Percentiles rank a stretch among this genome's conserved stretches.
phyloP scores from a whole-genome alignment of 2,888 invertebrate species.

The Megastigmus dorsalis region DNA sequence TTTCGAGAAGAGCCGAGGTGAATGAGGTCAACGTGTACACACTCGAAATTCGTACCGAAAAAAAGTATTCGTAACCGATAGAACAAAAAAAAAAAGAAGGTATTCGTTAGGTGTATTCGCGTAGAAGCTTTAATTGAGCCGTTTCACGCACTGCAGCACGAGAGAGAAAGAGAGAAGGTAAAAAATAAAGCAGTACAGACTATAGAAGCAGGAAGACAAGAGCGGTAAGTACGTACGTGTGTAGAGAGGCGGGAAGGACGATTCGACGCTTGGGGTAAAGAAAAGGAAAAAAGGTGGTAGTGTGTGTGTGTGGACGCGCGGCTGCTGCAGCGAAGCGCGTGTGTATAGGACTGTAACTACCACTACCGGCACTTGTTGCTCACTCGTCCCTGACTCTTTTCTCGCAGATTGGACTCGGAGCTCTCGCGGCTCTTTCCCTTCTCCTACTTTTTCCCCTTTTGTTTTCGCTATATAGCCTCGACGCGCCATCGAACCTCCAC shows the following conservation, averaged over 20 bases:
- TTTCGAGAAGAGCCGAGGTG: no score
- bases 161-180: neutral
- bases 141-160: slow-evolving; percentile 31
- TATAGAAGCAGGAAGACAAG: slow-evolving; percentile 1
- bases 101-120: no score
- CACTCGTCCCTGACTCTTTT: slow-evolving; percentile 16
- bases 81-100: no score
- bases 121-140: slow-evolving; percentile 52
- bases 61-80: no score
- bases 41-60: no score
- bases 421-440: neutral
- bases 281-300: no score
- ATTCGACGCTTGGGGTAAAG: neutral
- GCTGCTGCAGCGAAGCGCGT: neutral
- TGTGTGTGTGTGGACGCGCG: neutral
- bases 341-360: neutral
- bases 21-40: no score
- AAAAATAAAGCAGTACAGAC: neutral
- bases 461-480: no score
- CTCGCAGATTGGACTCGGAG: slow-evolving; percentile 33
- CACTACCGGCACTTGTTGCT: slow-evolving; percentile 45
- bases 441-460: neutral
- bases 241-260: neutral
- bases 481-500: no score
- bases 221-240: neutral